Evolutionary conservation across 2,113 vertebrate genomes (phyloP).

Genomic region (Chloropsis hardwickii): DNA sequence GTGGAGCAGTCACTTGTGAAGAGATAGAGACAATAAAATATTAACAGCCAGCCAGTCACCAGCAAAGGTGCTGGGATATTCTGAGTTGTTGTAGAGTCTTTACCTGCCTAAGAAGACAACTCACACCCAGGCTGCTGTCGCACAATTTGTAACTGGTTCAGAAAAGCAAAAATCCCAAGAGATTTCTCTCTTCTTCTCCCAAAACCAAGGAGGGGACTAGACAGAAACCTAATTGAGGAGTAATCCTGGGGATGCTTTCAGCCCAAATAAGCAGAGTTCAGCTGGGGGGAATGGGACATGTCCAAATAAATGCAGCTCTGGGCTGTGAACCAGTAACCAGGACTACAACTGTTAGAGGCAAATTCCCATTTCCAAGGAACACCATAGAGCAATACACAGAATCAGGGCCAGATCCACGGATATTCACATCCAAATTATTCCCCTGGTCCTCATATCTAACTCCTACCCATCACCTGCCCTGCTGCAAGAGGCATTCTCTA

Average conservation of each 20-base stretch:
- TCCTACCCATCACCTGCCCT: too few species aligned
- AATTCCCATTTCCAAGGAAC: neutral
- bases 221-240: neutral
- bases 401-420: neutral
- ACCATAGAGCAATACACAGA: rapidly evolving
- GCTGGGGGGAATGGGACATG: neutral
- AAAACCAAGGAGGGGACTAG: neutral
- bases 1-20: neutral
- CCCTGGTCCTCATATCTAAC: neutral
- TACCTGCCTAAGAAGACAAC: neutral
- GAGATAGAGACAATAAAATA: neutral
- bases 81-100: rapidly evolving
- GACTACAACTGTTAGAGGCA: neutral
- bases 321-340: neutral
- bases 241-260: neutral
- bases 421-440: neutral
- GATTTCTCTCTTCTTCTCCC: neutral
- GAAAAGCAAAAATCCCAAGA: neutral
- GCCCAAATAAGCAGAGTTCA: neutral
- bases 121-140: neutral
- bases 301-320: neutral
- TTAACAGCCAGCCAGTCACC: neutral
- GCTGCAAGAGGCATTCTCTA: neutral
- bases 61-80: neutral
- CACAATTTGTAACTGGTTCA: neutral